These are phyloP conservation scores for Cloeon dipterum DNA, from an alignment of 2,888 invertebrate species.

Conservation along the genomic window DNA sequence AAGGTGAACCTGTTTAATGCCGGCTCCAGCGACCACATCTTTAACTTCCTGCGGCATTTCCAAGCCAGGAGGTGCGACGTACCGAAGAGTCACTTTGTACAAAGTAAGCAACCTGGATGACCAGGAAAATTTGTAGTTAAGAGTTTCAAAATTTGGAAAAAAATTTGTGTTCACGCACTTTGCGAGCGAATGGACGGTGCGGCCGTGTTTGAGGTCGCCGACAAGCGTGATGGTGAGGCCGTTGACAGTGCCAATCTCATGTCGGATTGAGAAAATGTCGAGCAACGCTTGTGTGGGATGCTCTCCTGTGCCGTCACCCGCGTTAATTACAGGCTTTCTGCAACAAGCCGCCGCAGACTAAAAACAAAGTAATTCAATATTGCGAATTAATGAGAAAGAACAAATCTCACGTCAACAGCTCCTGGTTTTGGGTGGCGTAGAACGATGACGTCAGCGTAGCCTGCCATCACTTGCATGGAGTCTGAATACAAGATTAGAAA, in stretches of 20 bases:
- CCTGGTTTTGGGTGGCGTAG: slow-evolving; percentile 83
- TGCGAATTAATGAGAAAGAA: not conserved
- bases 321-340: slow-evolving; percentile 86
- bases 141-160: not conserved
- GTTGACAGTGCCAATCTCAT: slow-evolving; percentile 97
- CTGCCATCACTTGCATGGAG: slow-evolving; percentile 66
- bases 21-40: slow-evolving; percentile 53
- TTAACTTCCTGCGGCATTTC: slow-evolving; percentile 78
- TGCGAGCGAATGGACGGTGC: slow-evolving; percentile 94
- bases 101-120: slow-evolving; percentile 47
- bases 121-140: slow-evolving; percentile 3
- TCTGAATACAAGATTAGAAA: slow-evolving; percentile 19
- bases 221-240: slow-evolving; percentile 94
- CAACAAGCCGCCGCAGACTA: slow-evolving; percentile 63
- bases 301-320: slow-evolving; percentile 92
- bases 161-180: slow-evolving; percentile 19
- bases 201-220: slow-evolving; percentile 91
- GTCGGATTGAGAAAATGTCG: slow-evolving; percentile 93
- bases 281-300: slow-evolving; percentile 95
- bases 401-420: slow-evolving; percentile 52
- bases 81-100: slow-evolving; percentile 81
- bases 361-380: slow-evolving; percentile 11
- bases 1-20: slow-evolving; percentile 59
- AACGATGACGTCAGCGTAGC: slow-evolving; percentile 84
- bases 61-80: slow-evolving; percentile 69